phyloP scores from a whole-genome alignment of 2,888 invertebrate species.

The Octonoba sinensis region DNA sequence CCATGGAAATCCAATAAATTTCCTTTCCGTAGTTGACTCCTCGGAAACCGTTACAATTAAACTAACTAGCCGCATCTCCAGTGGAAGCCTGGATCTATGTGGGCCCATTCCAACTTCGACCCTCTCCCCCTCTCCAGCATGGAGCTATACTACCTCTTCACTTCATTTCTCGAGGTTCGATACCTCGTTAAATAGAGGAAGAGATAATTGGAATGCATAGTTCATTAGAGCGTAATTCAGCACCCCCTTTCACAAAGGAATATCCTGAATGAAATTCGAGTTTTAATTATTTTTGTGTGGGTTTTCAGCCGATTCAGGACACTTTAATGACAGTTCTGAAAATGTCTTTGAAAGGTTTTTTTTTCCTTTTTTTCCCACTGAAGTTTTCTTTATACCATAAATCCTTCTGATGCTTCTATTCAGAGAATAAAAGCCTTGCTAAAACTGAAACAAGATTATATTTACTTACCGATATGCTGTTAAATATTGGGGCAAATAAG shows the following conservation, averaged over 20 bases:
- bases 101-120: not conserved
- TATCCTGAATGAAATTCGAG: conserved; percentile 10
- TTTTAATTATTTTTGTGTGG: conserved; percentile 39
- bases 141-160: conserved; percentile 25
- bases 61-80: conserved; percentile 41
- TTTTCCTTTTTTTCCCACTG: not conserved
- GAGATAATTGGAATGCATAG: conserved; percentile 36
- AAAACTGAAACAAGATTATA: no score
- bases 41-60: conserved; percentile 45
- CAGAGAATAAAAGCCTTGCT: no score
- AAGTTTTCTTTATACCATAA: no score
- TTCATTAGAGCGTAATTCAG: conserved; percentile 41
- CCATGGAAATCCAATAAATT: conserved; percentile 23
- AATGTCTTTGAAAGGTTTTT: not conserved
- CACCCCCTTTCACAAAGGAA: conserved; percentile 25
- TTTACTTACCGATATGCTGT: no score
- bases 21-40: conserved; percentile 39
- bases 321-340: conserved; percentile 11
- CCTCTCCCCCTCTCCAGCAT: not conserved
- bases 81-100: conserved; percentile 18
- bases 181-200: conserved; percentile 30
- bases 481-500: no score
- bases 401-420: no score
- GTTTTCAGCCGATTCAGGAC: not conserved
- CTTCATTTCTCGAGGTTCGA: conserved; percentile 23